Conservation (phyloP, 2,113 vertebrate genomes). For the Neofelis nebulosa region DNA sequence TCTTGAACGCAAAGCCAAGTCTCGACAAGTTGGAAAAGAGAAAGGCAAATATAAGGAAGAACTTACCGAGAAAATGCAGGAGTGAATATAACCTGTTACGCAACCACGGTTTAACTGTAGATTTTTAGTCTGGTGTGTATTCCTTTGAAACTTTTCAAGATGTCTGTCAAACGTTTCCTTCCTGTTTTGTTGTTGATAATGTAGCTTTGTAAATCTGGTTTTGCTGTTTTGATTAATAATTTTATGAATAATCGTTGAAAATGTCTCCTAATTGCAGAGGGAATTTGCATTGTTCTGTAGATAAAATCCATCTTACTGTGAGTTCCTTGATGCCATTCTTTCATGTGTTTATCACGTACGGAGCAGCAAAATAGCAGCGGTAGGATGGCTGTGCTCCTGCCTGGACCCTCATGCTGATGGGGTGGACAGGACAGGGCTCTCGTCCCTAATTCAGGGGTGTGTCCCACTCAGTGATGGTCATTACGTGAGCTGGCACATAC, state of each 20-base stretch:
- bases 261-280: neutral
- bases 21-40: constrained; percentile 94
- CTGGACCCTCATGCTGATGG: neutral
- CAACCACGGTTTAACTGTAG: constrained; percentile 85
- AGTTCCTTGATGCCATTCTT: neutral
- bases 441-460: neutral
- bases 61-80: constrained; percentile 96
- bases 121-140: constrained; percentile 71
- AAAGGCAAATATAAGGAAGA: constrained; percentile 99
- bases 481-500: neutral
- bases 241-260: constrained; percentile 50
- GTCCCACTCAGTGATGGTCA: neutral
- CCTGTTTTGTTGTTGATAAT: neutral
- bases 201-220: constrained; percentile 9
- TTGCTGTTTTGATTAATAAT: constrained; percentile 41
- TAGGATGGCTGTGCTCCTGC: neutral
- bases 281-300: constrained; percentile 11
- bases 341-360: neutral
- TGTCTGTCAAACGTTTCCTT: neutral
- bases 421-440: neutral
- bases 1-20: constrained; percentile 95
- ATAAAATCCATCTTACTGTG: neutral
- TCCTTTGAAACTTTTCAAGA: neutral
- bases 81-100: constrained; percentile 85
- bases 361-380: neutral